A percentile compares a stretch with the other conserved stretches of the same genome.
Conservation (phyloP, 2,888 invertebrate species). For the Trichogramma evanescens region DNA sequence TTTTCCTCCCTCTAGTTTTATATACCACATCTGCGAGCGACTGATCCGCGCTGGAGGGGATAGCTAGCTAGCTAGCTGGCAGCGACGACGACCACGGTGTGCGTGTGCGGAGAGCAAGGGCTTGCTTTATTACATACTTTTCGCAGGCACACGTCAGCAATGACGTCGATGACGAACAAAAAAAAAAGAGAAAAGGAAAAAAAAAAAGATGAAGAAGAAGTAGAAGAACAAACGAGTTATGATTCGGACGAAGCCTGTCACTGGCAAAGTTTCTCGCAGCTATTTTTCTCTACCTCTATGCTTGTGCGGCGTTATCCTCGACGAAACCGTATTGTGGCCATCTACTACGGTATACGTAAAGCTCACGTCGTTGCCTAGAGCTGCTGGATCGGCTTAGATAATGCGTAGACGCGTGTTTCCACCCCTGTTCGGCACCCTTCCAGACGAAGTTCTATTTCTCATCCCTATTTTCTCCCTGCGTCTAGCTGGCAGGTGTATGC, state of each 20-base stretch:
- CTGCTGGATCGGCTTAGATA: too few relatives aligned
- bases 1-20: too few relatives aligned
- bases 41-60: too few relatives aligned
- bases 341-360: too few relatives aligned
- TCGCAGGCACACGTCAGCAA: conserved; percentile 22
- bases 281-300: background rate
- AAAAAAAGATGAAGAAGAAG: background rate
- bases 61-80: background rate
- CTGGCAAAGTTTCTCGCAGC: conserved; percentile 22
- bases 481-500: background rate
- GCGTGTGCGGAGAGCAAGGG: background rate
- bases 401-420: background rate
- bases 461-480: background rate
- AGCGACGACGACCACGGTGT: conserved; percentile 17
- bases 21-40: too few relatives aligned
- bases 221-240: conserved; percentile 23
- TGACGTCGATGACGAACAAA: too few relatives aligned
- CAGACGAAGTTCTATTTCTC: background rate
- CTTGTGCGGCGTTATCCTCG: too few relatives aligned
- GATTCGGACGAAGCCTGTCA: conserved; percentile 24
- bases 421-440: background rate
- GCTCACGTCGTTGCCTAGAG: too few relatives aligned
- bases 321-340: too few relatives aligned
- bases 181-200: too few relatives aligned
- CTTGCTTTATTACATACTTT: conserved; percentile 19